Evolutionary conservation across 1,140 invertebrate genomes (phyloP).

Genomic region (Drosophila bocki): DNA sequence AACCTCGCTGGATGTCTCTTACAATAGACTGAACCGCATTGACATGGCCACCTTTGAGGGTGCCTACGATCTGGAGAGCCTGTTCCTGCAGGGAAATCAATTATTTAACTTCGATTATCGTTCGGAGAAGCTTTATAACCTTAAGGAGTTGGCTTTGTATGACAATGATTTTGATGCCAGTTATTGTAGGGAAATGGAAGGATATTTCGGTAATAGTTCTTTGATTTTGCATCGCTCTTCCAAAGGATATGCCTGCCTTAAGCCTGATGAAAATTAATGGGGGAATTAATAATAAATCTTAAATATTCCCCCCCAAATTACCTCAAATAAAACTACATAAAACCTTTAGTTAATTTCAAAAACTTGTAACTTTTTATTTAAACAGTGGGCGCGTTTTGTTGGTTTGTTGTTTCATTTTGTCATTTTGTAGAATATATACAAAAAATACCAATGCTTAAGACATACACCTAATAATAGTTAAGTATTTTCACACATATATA

Average conservation of each 20-base stretch:
- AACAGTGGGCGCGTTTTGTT: conserved; percentile 61
- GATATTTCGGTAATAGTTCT: background rate
- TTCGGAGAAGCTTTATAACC: background rate
- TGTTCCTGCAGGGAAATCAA: background rate
- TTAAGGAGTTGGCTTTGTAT: background rate
- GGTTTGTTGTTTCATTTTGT: conserved; percentile 39
- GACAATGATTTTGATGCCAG: background rate
- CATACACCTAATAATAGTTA: conserved; percentile 49
- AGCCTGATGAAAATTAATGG: no score
- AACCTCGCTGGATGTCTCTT: background rate
- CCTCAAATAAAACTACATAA: background rate
- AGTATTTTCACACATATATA: conserved; percentile 40
- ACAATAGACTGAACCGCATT: background rate
- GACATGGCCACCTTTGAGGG: background rate
- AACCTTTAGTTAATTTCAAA: conserved; percentile 59
- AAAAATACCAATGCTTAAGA: conserved; percentile 75
- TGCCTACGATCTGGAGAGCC: background rate
- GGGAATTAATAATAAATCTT: no score
- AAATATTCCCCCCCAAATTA: no score
- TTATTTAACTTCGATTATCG: background rate
- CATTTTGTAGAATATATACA: conserved; percentile 60
- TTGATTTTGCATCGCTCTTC: background rate
- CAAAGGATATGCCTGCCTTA: background rate
- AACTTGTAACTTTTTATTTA: conserved; percentile 81
- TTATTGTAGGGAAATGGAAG: background rate